phyloP scores from a whole-genome alignment of 2,797 vertebrate species.

The Euthynnus affinis region DNA sequence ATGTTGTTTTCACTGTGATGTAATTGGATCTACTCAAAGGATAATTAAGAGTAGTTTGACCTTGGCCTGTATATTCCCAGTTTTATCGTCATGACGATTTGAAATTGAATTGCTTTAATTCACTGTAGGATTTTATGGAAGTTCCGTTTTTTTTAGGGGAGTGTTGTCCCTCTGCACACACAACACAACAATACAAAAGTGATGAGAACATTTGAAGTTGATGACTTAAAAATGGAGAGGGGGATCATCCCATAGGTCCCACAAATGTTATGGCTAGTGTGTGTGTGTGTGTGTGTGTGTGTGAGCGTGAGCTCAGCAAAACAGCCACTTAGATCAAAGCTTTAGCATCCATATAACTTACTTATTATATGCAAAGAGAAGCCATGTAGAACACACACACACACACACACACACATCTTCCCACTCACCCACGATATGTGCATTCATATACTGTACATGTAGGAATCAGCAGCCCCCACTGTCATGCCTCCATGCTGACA shows the following conservation, averaged over 20 bases:
- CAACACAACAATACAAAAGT: not conserved
- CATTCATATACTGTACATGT: not conserved
- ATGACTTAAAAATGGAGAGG: not conserved
- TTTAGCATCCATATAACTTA: slow-evolving; percentile 5
- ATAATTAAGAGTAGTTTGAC: too few species aligned
- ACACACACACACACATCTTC: not conserved
- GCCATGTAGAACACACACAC: slow-evolving; percentile 3
- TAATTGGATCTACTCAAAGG: too few species aligned
- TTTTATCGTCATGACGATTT: too few species aligned
- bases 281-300: not conserved
- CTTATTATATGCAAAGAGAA: not conserved
- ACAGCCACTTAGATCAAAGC: slow-evolving; percentile 14
- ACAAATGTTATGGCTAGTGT: not conserved
- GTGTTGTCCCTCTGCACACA: too few species aligned
- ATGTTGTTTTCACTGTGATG: too few species aligned
- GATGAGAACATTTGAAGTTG: not conserved
- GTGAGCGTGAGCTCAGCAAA: not conserved
- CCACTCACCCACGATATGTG: too few species aligned
- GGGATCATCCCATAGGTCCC: not conserved
- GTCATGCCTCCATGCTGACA: too few species aligned
- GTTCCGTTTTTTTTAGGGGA: too few species aligned
- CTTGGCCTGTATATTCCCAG: too few species aligned
- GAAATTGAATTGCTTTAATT: too few species aligned
- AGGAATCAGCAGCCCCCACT: too few species aligned
- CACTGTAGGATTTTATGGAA: too few species aligned